phyloP scores from a whole-genome alignment of 2,113 vertebrate species.

The Columba livia region DNA sequence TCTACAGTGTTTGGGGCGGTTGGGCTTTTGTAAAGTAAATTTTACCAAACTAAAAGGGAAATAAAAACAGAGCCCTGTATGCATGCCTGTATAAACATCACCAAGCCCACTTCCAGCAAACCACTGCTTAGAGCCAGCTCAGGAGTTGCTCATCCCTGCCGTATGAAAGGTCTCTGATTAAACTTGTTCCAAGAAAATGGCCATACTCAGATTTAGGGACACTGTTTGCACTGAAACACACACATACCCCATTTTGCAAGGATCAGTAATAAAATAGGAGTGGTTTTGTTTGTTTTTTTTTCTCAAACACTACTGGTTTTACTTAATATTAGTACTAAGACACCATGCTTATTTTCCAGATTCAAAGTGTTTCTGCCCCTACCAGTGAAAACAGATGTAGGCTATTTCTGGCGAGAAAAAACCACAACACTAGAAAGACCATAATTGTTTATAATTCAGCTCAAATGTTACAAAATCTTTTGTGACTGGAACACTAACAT shows the following conservation, averaged over 20 bases:
- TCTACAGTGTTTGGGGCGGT: neutral
- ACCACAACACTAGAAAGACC: neutral
- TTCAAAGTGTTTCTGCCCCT: neutral
- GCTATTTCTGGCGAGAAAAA: neutral
- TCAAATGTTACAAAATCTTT: slow-evolving; percentile 22
- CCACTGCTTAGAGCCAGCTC: neutral
- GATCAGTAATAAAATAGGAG: neutral
- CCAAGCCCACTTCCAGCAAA: neutral
- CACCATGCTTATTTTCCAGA: neutral
- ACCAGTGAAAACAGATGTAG: neutral
- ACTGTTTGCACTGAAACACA: neutral
- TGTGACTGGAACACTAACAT: slow-evolving; percentile 6
- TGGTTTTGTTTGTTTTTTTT: neutral
- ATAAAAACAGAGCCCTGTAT: neutral
- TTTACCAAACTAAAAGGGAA: neutral
- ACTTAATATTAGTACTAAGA: neutral
- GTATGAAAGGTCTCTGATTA: neutral
- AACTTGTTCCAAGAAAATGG: slow-evolving; percentile 10
- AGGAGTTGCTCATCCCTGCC: neutral
- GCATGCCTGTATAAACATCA: neutral
- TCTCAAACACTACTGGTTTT: neutral
- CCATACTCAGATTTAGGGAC: neutral
- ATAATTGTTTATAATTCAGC: slow-evolving; percentile 23
- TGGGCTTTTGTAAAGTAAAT: neutral
- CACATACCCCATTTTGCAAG: neutral